Evolutionary conservation across 2,797 vertebrate genomes (phyloP).

Genomic region (Xiphorhynchus erythropygius): DNA sequence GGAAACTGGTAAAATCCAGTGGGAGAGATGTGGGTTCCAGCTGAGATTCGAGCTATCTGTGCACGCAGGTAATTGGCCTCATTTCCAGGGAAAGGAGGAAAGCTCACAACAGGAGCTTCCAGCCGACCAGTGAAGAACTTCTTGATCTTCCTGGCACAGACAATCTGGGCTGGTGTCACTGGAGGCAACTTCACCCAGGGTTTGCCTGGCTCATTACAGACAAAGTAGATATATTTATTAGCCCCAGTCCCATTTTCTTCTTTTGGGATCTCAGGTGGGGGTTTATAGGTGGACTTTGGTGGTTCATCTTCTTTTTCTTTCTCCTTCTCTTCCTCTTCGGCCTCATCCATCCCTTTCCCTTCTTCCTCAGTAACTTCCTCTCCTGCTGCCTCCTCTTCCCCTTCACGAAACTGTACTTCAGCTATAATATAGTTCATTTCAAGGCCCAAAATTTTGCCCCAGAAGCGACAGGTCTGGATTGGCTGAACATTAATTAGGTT

Average conservation of each 20-base stretch:
- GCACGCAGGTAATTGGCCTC: constrained; percentile 91
- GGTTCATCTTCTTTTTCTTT: constrained; percentile 63
- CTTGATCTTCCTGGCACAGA: constrained; percentile 85
- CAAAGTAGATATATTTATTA: constrained; percentile 91
- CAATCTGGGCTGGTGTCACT: constrained; percentile 89
- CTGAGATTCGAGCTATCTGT: constrained; percentile 94
- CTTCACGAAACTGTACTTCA: constrained; percentile 65
- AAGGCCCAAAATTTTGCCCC: constrained; percentile 92
- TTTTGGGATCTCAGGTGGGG: constrained; percentile 79
- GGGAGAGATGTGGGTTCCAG: constrained; percentile 90
- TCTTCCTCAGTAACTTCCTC: constrained; percentile 27
- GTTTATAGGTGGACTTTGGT: constrained; percentile 80
- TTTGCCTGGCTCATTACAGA: constrained; percentile 88
- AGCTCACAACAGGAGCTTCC: constrained; percentile 84
- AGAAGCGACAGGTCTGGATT: constrained; percentile 86
- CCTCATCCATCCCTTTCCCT: constrained; percentile 32
- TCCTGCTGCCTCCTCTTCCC: constrained; percentile 68
- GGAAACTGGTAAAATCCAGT: constrained; percentile 86
- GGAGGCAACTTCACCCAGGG: constrained; percentile 88
- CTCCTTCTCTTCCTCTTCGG: constrained; percentile 42
- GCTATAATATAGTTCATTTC: constrained; percentile 88
- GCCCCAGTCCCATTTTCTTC: constrained; percentile 84
- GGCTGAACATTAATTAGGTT: constrained; percentile 81
- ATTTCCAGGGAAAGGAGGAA: constrained; percentile 91
- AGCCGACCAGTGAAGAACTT: constrained; percentile 90